These are phyloP conservation scores for Acrobasis consociella DNA, from an alignment of 2,888 invertebrate genomes.

Conservation along the genomic window DNA sequence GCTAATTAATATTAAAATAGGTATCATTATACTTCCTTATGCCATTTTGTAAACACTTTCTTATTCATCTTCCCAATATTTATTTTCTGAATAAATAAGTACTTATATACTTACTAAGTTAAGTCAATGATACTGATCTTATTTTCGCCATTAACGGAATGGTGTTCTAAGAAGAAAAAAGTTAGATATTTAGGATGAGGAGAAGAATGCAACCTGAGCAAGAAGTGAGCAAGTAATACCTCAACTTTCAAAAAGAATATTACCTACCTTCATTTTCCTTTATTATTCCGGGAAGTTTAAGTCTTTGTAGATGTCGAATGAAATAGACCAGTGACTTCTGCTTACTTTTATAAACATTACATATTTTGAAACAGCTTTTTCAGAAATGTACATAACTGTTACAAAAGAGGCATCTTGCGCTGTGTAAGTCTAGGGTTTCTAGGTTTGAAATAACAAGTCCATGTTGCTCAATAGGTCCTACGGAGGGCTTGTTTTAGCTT, in stretches of 20 bases:
- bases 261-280: no score
- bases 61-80: not conserved
- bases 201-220: not conserved
- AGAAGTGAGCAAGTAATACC: not conserved
- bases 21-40: not conserved
- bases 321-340: slow-evolving; percentile 1
- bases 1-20: not conserved
- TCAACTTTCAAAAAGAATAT: not conserved
- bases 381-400: not conserved
- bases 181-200: not conserved
- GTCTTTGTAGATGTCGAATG: not conserved
- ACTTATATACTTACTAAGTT: not conserved
- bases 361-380: not conserved
- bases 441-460: slow-evolving; percentile 65
- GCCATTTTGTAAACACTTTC: not conserved
- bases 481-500: slow-evolving; percentile 68
- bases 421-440: slow-evolving; percentile 49
- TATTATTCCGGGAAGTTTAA: not conserved
- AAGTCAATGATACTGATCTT: not conserved
- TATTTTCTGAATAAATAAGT: not conserved
- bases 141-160: no score
- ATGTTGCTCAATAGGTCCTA: slow-evolving; percentile 78
- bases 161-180: no score
- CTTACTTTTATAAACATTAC: not conserved
- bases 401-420: slow-evolving; percentile 29